Percentiles rank a stretch among this genome's conserved stretches.
phyloP scores from a whole-genome alignment of 53 echinoderm and acorn worm genomes.

The Henricia sp. region DNA sequence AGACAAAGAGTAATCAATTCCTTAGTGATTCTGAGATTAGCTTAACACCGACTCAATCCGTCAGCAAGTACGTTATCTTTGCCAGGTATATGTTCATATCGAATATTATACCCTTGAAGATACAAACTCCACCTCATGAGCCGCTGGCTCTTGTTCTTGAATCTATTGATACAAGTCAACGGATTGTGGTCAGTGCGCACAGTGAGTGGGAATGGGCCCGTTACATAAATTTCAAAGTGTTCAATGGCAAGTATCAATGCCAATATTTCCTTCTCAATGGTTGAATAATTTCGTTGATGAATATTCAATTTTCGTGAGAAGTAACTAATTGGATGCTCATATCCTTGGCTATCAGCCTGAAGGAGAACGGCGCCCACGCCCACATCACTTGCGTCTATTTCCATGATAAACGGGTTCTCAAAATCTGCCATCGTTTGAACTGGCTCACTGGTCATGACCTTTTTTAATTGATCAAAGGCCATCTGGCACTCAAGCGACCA shows the following conservation, averaged over 20 bases:
- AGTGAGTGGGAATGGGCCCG: neutral
- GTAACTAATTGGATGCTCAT: slow-evolving; percentile 72
- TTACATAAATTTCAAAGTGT: slow-evolving; percentile 70
- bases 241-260: slow-evolving; percentile 56
- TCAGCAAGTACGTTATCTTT: slow-evolving; percentile 77
- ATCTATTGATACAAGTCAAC: slow-evolving; percentile 39
- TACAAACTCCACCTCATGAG: slow-evolving; percentile 65
- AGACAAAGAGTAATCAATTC: too few species aligned
- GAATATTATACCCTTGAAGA: slow-evolving; percentile 58
- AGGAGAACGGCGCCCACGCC: slow-evolving; percentile 63
- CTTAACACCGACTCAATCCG: slow-evolving; percentile 21
- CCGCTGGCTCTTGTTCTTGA: slow-evolving; percentile 55
- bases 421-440: slow-evolving; percentile 61
- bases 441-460: slow-evolving; percentile 45
- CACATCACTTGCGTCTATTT: slow-evolving; percentile 73
- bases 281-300: slow-evolving; percentile 73
- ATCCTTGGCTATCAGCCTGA: slow-evolving; percentile 39
- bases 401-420: slow-evolving; percentile 58
- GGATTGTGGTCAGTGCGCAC: slow-evolving; percentile 66
- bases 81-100: slow-evolving; percentile 61
- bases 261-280: slow-evolving; percentile 73
- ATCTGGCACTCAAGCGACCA: slow-evolving; percentile 52
- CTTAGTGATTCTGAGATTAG: too few species aligned
- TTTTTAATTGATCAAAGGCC: slow-evolving; percentile 59
- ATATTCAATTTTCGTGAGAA: slow-evolving; percentile 64